Conservation (phyloP, 1,140 invertebrate genomes). For the Luehdorfia chinensis region DNA sequence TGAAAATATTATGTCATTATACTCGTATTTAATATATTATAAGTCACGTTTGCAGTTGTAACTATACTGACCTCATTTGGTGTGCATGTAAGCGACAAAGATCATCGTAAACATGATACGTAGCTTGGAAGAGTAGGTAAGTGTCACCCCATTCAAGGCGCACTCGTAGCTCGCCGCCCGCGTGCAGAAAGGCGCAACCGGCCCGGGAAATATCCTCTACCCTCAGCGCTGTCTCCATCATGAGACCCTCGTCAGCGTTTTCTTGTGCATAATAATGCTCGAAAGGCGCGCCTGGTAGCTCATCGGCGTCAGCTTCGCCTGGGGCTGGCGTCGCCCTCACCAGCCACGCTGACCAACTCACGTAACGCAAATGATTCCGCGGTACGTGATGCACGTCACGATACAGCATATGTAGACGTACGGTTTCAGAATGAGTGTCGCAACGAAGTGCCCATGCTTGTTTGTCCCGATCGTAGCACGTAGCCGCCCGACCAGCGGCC, state of each 20-base stretch:
- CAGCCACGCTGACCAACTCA: conserved; percentile 88
- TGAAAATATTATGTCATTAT: no score
- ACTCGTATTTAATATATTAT: no score
- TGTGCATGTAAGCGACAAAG: conserved; percentile 90
- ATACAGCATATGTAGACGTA: conserved; percentile 88
- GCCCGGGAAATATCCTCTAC: conserved; percentile 88
- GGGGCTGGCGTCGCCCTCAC: conserved; percentile 79
- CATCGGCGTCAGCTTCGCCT: conserved; percentile 78
- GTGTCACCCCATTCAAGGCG: conserved; percentile 93
- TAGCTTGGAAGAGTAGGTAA: conserved; percentile 89
- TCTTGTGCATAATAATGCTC: conserved; percentile 92
- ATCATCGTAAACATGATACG: conserved; percentile 93
- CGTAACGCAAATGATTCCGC: conserved; percentile 88
- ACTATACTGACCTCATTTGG: conserved; percentile 93
- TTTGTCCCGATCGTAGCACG: conserved; percentile 91
- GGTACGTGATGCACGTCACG: conserved; percentile 92
- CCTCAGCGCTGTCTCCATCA: conserved; percentile 89
- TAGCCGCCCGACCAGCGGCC: conserved; percentile 83
- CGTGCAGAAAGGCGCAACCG: conserved; percentile 86
- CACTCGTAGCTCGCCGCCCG: conserved; percentile 86
- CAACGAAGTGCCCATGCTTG: conserved; percentile 88
- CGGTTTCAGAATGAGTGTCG: conserved; percentile 88
- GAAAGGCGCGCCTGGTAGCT: conserved; percentile 85
- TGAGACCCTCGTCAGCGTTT: conserved; percentile 87
- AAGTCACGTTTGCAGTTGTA: no score